Conservation (phyloP, 2,113 vertebrate genomes). For the Oreochromis aureus region DNA sequence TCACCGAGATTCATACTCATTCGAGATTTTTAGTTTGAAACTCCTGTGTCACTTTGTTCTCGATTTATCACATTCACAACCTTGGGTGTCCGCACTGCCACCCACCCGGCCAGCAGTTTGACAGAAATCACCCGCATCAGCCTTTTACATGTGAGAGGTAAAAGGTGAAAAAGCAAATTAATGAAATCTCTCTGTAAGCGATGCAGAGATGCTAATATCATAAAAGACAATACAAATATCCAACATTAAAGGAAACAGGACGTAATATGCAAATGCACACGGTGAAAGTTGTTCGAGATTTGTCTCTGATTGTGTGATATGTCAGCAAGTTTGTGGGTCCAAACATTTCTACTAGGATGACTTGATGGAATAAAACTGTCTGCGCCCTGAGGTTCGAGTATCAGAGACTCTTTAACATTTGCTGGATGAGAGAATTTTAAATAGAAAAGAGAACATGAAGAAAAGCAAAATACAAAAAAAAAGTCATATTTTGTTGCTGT, state of each 20-base stretch:
- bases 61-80: not conserved
- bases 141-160: not conserved
- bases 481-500: not conserved
- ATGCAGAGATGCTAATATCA: not conserved
- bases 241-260: not conserved
- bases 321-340: not conserved
- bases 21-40: not conserved
- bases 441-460: not conserved
- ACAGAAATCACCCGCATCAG: not conserved
- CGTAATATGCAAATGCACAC: rapidly evolving
- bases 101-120: not conserved
- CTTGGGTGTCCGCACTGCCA: not conserved
- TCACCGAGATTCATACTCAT: rapidly evolving
- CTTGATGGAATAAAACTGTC: not conserved
- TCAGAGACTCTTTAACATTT: not conserved
- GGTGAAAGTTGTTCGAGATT: not conserved
- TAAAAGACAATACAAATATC: not conserved
- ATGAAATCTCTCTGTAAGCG: not conserved
- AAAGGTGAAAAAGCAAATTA: not conserved
- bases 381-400: not conserved
- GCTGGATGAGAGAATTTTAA: not conserved
- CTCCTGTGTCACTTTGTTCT: not conserved
- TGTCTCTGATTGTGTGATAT: not conserved
- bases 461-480: not conserved
- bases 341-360: not conserved